Evolutionary conservation across 2,888 invertebrate species (phyloP).

Genomic region (Platerodrilus igneus): DNA sequence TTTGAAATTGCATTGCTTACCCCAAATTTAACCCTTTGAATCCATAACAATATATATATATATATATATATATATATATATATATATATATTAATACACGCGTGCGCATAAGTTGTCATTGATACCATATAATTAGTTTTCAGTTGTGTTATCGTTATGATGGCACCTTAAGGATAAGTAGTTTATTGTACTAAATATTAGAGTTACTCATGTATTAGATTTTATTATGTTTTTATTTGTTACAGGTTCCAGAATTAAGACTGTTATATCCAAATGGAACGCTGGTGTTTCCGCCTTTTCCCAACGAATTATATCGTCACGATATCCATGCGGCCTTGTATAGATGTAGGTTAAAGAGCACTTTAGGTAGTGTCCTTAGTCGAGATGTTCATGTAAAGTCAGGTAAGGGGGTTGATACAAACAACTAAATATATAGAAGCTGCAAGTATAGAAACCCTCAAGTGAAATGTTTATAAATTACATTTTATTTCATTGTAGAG

Average conservation of each 20-base stretch:
- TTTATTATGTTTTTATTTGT: no score
- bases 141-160: no score
- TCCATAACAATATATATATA: no score
- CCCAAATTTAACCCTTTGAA: no score
- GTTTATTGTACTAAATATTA: no score
- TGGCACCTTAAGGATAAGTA: no score
- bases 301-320: conserved; percentile 72
- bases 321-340: conserved; percentile 83
- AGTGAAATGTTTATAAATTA: neutral
- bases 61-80: no score
- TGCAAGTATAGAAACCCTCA: neutral
- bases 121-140: no score
- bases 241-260: conserved; percentile 65
- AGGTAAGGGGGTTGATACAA: conserved; percentile 61
- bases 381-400: conserved; percentile 84
- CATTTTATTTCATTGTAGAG: neutral
- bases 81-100: no score
- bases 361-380: conserved; percentile 74
- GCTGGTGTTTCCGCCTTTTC: conserved; percentile 79
- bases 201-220: no score
- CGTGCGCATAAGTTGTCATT: no score
- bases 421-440: neutral
- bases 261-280: conserved; percentile 78
- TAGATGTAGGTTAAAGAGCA: conserved; percentile 64
- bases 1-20: no score